Evolutionary conservation across 2,113 vertebrate genomes (phyloP).

Genomic region (Aegithalos caudatus): DNA sequence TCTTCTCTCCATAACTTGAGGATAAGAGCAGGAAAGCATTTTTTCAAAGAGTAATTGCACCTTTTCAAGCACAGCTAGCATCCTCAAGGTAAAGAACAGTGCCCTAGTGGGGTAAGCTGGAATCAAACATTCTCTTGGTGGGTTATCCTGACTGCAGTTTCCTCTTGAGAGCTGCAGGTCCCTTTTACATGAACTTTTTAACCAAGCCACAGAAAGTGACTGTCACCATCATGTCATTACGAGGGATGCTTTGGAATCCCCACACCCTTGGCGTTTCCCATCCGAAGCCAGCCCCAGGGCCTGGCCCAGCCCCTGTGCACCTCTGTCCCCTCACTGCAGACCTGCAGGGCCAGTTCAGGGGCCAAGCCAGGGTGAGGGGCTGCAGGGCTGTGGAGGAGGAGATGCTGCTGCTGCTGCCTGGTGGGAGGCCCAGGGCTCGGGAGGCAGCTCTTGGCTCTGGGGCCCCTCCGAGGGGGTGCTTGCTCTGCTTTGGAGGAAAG

Average conservation of each 20-base stretch:
- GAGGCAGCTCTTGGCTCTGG: conserved; percentile 32
- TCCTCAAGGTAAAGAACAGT: background rate
- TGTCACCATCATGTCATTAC: fast-evolving
- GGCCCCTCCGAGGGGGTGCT: conserved; percentile 37
- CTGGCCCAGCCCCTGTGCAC: fast-evolving
- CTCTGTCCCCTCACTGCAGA: fast-evolving
- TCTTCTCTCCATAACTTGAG: background rate
- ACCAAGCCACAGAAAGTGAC: background rate
- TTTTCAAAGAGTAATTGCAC: background rate
- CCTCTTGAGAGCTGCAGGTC: background rate
- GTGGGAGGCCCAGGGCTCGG: conserved; percentile 33
- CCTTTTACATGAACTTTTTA: background rate
- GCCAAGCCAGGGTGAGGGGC: background rate
- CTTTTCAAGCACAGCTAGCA: background rate
- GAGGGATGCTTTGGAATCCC: background rate
- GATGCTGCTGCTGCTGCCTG: background rate
- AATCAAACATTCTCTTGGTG: background rate
- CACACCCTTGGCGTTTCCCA: fast-evolving
- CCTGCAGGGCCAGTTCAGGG: fast-evolving
- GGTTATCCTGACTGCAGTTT: background rate
- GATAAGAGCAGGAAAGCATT: background rate
- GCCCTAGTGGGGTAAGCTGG: background rate
- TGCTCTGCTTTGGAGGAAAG: background rate
- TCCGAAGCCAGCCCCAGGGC: background rate
- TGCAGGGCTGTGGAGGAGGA: background rate